Evolutionary conservation across 1,140 invertebrate species (phyloP).

Genomic region (Neotoxoptera formosana): DNA sequence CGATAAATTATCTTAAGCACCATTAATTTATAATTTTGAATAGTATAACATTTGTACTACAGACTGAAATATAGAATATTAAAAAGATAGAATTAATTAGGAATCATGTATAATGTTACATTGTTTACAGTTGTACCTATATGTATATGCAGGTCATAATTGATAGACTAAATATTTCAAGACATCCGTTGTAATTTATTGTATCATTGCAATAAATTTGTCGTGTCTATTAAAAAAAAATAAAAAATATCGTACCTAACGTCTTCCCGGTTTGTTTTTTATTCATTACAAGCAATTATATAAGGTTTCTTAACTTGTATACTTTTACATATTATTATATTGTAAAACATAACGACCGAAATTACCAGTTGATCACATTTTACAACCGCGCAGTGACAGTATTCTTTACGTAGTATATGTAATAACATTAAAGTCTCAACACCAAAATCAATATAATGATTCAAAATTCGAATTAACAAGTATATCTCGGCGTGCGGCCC

Average conservation of each 20-base stretch:
- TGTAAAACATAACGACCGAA: background rate
- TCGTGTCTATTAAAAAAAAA: background rate
- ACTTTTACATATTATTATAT: background rate
- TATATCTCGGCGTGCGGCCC: background rate
- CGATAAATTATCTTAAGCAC: background rate
- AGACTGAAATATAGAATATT: background rate
- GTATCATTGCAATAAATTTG: background rate
- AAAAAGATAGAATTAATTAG: background rate
- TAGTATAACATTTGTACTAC: background rate
- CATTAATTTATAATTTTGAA: background rate
- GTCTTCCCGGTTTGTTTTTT: background rate
- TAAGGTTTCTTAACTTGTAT: background rate
- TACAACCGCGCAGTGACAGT: background rate
- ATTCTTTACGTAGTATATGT: background rate
- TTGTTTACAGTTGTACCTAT: no score
- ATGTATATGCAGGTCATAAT: no score
- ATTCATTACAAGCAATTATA: background rate
- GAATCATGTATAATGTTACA: background rate
- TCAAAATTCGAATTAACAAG: background rate
- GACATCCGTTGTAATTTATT: background rate
- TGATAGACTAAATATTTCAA: background rate
- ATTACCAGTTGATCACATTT: background rate
- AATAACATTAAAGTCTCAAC: constrained; percentile 7
- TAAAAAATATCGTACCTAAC: background rate
- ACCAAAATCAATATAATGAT: constrained; percentile 32